A percentile compares a stretch with the other conserved stretches of the same genome.
Conservation (phyloP, 2,888 invertebrate species). For the Torymus tubicola region DNA sequence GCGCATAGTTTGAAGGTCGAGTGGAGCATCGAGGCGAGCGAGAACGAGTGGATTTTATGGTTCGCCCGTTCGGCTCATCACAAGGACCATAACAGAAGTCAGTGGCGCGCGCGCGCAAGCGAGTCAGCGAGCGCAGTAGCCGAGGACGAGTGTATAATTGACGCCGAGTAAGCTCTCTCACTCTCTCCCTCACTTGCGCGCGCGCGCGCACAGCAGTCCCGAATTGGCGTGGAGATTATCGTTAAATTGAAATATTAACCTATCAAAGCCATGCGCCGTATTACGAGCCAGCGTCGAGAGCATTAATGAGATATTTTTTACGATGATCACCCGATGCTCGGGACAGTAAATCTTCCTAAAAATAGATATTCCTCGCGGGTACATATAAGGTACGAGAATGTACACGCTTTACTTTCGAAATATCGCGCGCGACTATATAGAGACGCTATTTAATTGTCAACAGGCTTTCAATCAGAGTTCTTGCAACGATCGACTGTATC, state of each 20-base stretch:
- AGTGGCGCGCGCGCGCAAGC: neutral
- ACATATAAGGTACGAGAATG: too few species aligned
- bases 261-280: constrained; percentile 20
- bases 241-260: constrained; percentile 47
- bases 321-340: neutral
- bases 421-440: too few species aligned
- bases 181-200: too few species aligned
- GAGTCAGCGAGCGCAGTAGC: too few species aligned
- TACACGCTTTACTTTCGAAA: too few species aligned
- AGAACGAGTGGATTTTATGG: constrained; percentile 36
- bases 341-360: too few species aligned
- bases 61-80: constrained; percentile 20
- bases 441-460: neutral
- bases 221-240: constrained; percentile 34
- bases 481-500: neutral
- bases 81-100: constrained; percentile 34
- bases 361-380: too few species aligned
- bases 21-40: neutral
- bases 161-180: constrained; percentile 9
- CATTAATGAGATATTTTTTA: constrained; percentile 34
- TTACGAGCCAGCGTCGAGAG: too few species aligned
- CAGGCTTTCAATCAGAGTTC: neutral
- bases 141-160: constrained; percentile 42
- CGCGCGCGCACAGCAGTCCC: neutral
- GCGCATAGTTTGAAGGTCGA: constrained; percentile 15